phyloP scores from a whole-genome alignment of 2,797 vertebrate genomes.

The Zalophus californianus region DNA sequence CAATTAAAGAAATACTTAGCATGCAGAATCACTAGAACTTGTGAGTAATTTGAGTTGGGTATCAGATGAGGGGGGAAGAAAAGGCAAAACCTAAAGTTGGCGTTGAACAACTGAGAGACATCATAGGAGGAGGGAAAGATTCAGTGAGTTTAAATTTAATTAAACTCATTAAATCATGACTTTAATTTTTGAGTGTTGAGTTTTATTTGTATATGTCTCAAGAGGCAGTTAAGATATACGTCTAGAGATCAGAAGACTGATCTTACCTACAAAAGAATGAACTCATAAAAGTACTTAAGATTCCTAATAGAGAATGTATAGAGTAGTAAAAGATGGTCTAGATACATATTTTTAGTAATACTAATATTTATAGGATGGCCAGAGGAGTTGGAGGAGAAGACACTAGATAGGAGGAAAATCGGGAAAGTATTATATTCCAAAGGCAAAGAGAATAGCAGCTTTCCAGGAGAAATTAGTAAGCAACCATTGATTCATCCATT shows the following conservation, averaged over 20 bases:
- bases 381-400: neutral
- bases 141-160: neutral
- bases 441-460: neutral
- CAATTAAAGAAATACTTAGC: neutral
- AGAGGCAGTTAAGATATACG: neutral
- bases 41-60: neutral
- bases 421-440: neutral
- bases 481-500: neutral
- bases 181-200: neutral
- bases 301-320: neutral
- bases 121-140: neutral
- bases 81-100: neutral
- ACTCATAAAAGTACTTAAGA: neutral
- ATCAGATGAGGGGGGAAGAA: neutral
- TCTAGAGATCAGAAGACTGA: neutral
- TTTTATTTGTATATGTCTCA: neutral
- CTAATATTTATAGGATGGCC: neutral
- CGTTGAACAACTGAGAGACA: neutral
- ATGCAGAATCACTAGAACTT: neutral
- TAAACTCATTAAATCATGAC: neutral
- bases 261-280: neutral
- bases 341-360: neutral
- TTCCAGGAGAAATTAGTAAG: neutral
- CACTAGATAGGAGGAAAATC: neutral
- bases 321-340: neutral